Base-by-base conservation (phyloP, 2,888 invertebrate species). In the Spicauda simplicius region DNA sequence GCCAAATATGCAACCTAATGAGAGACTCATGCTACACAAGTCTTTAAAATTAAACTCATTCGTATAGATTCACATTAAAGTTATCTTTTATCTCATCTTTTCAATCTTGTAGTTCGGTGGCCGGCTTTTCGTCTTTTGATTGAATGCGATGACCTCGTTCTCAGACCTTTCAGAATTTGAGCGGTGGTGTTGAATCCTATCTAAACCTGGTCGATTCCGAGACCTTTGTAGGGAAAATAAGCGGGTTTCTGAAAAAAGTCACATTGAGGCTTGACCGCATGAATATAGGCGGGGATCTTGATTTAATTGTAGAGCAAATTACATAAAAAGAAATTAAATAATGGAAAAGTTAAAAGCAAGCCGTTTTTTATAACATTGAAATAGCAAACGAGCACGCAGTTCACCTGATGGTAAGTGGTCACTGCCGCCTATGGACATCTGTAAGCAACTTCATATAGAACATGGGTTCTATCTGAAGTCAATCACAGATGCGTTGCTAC, bases 151-250 rank as follows among this genome's bases (percentile, higher is more conserved):
- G 25, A 65, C 64, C 64, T 53, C 64, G 25, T 65, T 65, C 52
- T 25, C 25, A 53, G 45, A 53, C 58, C 64, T 58, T 58, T 60
- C 25, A 25, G 59, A 66, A 61, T 61, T 66, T 60, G 54, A 66
- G 59, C 58, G 59, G 58, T 59, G 59, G 54, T 56, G 66, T 50
- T 56, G 50, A 61, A 66, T 66, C 60, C 60, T 60, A 66, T 66
- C 60, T 66, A 66, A 66, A 66, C 64, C 64, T 65, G 53, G 64
- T 58, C 53, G 37, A 59, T 59, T 58, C 53, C 30, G 41, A 53
- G 52, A 53, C 64, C 64, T 65, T 65, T 59, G 58, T 58, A 59
- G 64, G 65, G 53, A 65, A 65, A 66, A 66, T 54, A 66, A 55
- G 59, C 33, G 54, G 53, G 55, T 55, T 66, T 65, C 48, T 66